Evolutionary conservation across 2,888 invertebrate species (phyloP), one percentile per base, ranked within the genome.

Genomic region (Nomada flava): DNA sequence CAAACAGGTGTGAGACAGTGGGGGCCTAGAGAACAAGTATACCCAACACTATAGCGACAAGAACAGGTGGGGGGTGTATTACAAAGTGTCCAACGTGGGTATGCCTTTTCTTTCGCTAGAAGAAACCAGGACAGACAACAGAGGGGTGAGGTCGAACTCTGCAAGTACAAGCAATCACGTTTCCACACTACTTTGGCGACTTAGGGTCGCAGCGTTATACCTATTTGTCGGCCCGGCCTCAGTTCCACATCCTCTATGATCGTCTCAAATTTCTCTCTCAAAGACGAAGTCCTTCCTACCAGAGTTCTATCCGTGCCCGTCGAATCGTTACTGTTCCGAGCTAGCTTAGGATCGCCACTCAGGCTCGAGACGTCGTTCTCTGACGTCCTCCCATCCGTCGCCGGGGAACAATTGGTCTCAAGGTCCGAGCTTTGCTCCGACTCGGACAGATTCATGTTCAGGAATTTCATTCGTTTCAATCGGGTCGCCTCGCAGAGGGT

Each of bases 191-290:
- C 81, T 73, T 63, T 84, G 82, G 85, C 91, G 90, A 90, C 90
- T 91, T 89, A 89, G 88, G 86, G 86, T 85, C 89, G 89, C 88
- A 23, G 79, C 82, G 75, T 83, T 79, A 87, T 88, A 83, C 87
- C 86, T 80, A 84, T 76, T 60, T 80, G 72, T 75, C 87, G 86
- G 70, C 83, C 86, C 59, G 88, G 71, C 86, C 87, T 88, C 62
- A 90, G 80, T 81, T 91, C 91, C 85, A 88, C 88, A 47, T 91
- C 91, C 68, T 91, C 91, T 75, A 85, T 53, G 76, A 91, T 91
- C 42, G 89, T 90, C 76, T 91, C 91, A 81, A 91, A 91, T 81
- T 91, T 91, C 77, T 91, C 91, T 89, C 88, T 90, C 76, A 91
- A 85, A 78, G 90, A 91, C 62, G 86, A 89, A 18, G 91, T 91